Evolutionary conservation across 2,797 vertebrate genomes (phyloP).

Genomic region (Poeciliopsis paucimaculata): DNA sequence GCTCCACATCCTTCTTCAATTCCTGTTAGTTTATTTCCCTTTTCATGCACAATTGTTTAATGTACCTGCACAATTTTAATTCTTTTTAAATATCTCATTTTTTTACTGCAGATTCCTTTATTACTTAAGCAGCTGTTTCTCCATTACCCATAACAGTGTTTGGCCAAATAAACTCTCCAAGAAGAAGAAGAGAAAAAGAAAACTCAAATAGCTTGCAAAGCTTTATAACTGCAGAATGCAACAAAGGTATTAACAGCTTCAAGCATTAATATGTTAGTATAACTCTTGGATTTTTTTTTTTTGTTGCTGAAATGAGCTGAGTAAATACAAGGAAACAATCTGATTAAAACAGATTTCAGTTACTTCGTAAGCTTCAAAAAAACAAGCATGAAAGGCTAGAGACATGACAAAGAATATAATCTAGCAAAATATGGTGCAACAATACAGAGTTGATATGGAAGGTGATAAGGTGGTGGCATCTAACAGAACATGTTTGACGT

Average conservation of each 20-base stretch:
- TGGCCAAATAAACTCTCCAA: slow-evolving; percentile 66
- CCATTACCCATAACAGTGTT: slow-evolving; percentile 28
- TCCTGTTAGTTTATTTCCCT: slow-evolving; percentile 28
- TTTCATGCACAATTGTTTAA: slow-evolving; percentile 1
- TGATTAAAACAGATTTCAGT: slow-evolving; percentile 17
- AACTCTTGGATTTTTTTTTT: neutral
- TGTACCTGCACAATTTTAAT: neutral
- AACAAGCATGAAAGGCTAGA: neutral
- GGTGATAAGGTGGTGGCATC: neutral
- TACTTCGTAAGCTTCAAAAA: neutral
- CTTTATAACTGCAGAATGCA: slow-evolving; percentile 45
- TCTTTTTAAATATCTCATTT: neutral
- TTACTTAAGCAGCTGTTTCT: slow-evolving; percentile 32
- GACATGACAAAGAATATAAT: neutral
- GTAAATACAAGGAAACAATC: slow-evolving; percentile 8
- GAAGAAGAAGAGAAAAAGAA: slow-evolving; percentile 57
- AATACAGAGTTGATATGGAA: neutral
- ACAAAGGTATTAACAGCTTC: slow-evolving; percentile 32
- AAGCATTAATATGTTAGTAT: slow-evolving; percentile 1
- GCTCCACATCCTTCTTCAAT: slow-evolving; percentile 16
- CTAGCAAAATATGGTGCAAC: neutral
- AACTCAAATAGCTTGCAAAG: slow-evolving; percentile 62
- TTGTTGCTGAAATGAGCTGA: neutral
- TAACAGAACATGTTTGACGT: neutral
- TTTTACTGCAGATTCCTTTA: neutral